These are phyloP conservation scores for Xiphorhynchus elegans DNA, from an alignment of 2,113 vertebrate genomes.

Conservation along the genomic window DNA sequence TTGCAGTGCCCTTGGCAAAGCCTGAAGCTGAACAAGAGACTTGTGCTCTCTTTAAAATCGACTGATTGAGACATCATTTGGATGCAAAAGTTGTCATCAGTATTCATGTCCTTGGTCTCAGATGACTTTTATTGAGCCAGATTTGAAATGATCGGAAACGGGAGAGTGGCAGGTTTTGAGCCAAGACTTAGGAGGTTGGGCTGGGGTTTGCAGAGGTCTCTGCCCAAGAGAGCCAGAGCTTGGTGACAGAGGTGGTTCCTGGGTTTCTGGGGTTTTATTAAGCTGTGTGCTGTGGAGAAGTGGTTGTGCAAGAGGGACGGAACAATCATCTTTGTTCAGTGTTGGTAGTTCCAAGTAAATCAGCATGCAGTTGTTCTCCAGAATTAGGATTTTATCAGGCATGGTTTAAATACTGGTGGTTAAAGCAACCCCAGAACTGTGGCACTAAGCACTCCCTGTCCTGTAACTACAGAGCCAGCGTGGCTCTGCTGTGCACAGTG, in stretches of 20 bases:
- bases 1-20: background rate
- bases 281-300: background rate
- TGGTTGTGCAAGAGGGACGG: fast-evolving
- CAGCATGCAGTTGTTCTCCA: background rate
- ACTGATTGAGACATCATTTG: slow-evolving; percentile 12
- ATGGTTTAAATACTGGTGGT: background rate
- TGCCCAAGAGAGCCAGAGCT: background rate
- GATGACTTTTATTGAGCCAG: slow-evolving; percentile 20
- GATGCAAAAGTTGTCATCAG: slow-evolving; percentile 35
- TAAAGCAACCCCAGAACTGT: background rate
- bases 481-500: background rate
- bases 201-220: background rate
- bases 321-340: background rate
- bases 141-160: background rate
- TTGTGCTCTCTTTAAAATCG: background rate
- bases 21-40: background rate
- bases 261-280: background rate
- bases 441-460: background rate
- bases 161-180: background rate
- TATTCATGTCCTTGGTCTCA: slow-evolving; percentile 18
- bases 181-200: background rate
- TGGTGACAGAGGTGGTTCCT: background rate
- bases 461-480: fast-evolving
- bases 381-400: background rate
- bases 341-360: background rate